Percentiles rank a stretch among this genome's conserved stretches.
These are phyloP conservation scores for Chaetodon trifascialis DNA, from an alignment of 2,113 vertebrate species.

Conservation along the genomic window DNA sequence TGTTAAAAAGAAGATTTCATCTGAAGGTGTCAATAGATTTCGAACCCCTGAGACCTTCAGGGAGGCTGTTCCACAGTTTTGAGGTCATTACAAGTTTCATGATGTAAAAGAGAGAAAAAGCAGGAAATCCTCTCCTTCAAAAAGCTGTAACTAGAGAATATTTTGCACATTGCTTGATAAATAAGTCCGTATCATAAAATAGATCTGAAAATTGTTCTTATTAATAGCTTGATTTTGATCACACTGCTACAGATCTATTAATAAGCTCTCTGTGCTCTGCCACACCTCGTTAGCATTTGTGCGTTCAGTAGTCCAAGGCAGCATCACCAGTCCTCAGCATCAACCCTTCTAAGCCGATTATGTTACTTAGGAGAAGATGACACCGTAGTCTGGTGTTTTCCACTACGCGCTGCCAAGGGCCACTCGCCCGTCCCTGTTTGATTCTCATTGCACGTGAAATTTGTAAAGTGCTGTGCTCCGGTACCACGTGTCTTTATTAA, in stretches of 20 bases:
- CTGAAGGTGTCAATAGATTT: too few species aligned
- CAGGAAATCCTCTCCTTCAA: background rate
- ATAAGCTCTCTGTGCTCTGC: constrained; percentile 20
- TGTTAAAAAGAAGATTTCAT: too few species aligned
- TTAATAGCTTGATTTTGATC: constrained; percentile 20
- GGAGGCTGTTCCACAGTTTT: too few species aligned
- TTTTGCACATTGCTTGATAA: background rate
- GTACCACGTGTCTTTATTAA: background rate
- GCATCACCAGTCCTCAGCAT: constrained; percentile 60
- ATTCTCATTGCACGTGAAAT: constrained; percentile 32
- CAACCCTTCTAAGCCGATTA: constrained; percentile 77
- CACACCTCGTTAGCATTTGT: constrained; percentile 39
- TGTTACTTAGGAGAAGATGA: constrained; percentile 77
- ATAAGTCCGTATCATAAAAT: too few species aligned
- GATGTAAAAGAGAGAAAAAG: background rate
- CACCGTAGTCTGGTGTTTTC: constrained; percentile 71
- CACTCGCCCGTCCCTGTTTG: constrained; percentile 5
- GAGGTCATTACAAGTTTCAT: background rate
- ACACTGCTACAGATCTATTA: constrained; percentile 16
- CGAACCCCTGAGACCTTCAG: too few species aligned
- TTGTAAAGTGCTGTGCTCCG: background rate
- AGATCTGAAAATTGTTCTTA: background rate
- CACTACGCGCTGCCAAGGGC: constrained; percentile 62
- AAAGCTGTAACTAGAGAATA: background rate
- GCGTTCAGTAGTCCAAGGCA: constrained; percentile 26